These are phyloP conservation scores for Hafferia zeledoni DNA, from an alignment of 2,797 vertebrate genomes.

Conservation along the genomic window DNA sequence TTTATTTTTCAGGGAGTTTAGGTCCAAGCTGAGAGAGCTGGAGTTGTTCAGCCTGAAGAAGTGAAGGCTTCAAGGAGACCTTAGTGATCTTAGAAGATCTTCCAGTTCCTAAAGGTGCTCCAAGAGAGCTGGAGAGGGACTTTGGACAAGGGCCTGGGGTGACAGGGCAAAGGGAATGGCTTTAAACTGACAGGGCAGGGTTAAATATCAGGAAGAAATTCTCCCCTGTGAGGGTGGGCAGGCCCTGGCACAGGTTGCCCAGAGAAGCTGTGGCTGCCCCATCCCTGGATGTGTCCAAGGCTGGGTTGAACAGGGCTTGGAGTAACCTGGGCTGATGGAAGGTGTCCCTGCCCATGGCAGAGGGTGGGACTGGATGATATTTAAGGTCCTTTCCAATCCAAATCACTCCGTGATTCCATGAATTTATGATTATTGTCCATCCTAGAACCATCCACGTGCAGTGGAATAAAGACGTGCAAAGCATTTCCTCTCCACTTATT, in stretches of 20 bases:
- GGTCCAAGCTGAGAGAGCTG: not conserved
- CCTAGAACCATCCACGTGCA: rapidly evolving
- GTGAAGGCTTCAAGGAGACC: not conserved
- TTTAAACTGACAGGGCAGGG: no score
- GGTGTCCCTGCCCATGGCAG: not conserved
- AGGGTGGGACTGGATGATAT: rapidly evolving
- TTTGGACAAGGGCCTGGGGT: rapidly evolving
- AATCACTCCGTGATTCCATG: not conserved
- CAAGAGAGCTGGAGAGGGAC: not conserved
- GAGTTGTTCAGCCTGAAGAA: not conserved
- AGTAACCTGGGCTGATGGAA: rapidly evolving
- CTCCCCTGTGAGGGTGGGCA: rapidly evolving
- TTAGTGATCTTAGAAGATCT: not conserved
- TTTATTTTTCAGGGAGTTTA: not conserved
- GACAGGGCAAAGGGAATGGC: not conserved
- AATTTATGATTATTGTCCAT: not conserved
- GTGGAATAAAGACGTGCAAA: not conserved
- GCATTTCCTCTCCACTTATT: not conserved
- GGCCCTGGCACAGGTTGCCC: not conserved
- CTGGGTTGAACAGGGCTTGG: rapidly evolving
- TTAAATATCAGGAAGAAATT: not conserved
- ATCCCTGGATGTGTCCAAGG: not conserved
- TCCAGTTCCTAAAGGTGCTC: not conserved
- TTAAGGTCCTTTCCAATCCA: not conserved
- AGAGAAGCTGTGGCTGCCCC: not conserved